Evolutionary conservation across 2,797 vertebrate species (phyloP).

Genomic region (Sibirionetta formosa): DNA sequence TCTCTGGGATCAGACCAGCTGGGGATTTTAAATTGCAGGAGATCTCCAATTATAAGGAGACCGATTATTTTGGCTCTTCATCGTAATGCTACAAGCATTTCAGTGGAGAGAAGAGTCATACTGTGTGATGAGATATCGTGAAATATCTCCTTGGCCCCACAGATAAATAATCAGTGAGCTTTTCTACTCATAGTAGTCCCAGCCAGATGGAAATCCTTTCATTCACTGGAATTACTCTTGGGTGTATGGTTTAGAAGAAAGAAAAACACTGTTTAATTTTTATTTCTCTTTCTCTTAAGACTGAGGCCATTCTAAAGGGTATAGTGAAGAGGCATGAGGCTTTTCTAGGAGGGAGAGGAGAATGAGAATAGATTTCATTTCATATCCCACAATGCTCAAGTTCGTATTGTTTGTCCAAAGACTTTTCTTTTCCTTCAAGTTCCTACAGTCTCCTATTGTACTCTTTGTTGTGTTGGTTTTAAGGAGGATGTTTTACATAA

Average conservation of each 20-base stretch:
- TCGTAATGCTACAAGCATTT: background rate
- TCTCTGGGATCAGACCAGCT: background rate
- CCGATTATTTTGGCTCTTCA: background rate
- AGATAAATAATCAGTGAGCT: background rate
- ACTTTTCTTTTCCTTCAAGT: background rate
- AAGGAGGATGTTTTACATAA: background rate
- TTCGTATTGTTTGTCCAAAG: background rate
- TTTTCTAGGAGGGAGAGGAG: background rate
- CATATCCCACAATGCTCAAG: background rate
- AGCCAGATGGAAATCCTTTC: background rate
- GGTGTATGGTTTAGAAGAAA: background rate
- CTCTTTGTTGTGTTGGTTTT: background rate
- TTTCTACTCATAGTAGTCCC: background rate
- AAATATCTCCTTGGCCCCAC: background rate
- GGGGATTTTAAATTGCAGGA: background rate
- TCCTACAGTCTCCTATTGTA: background rate
- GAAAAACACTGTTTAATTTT: background rate
- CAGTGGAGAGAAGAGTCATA: background rate
- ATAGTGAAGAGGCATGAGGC: background rate
- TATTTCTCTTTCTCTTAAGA: background rate
- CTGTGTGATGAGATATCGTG: background rate
- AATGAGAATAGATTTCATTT: background rate
- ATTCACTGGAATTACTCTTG: background rate
- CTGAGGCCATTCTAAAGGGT: background rate
- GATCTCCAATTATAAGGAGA: background rate